Evolutionary conservation across 1,140 invertebrate species (phyloP), one percentile per base, ranked within the genome.

Genomic region (Argopecten irradians): DNA sequence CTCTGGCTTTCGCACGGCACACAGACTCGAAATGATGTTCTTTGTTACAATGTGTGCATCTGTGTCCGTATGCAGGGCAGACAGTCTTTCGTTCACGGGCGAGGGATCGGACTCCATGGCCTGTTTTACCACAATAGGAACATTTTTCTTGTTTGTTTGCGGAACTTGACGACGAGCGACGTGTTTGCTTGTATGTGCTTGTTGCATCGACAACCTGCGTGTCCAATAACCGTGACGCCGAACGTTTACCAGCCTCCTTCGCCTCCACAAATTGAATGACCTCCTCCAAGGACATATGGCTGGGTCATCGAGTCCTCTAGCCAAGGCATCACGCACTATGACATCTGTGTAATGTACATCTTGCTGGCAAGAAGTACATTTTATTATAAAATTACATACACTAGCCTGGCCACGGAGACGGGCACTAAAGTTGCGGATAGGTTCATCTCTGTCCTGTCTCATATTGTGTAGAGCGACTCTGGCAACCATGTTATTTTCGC

Each of bases 401-500:
- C 86, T 55, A 14, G 89, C 89, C 86, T 91, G 91, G 16, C 88
- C 89, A 16, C 82, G 9, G 0, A 91, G 35, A 14, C 86, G 28
- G 19, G 89, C 89, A 71, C 86, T 1, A 39, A 92, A 92, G 13
- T 16, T 82, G 0, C 89, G 87, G 0, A 92, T 86, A n/a, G 89
- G 28, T 71, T 90, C 90, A 28, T 91, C 91, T 39, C 90, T 46
- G n/a, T 89, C 91, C 46, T 91, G 90, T 0, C 84, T 34, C 90
- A 93, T 93, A 16, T 90, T 90, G 82, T 91, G 84, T 9, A 93
- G 83, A 8, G 87, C 86, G 8, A 90, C 85, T 33, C 89, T 28
- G 32, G 88, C 89, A 1, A 93, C 91, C 87, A 93, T 90, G 5
- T 88, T 90, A 35, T 91, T 93, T 86, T 92, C 89, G 11, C 90